phyloP scores from a whole-genome alignment of 2,113 vertebrate genomes.

The Alligator mississippiensis region DNA sequence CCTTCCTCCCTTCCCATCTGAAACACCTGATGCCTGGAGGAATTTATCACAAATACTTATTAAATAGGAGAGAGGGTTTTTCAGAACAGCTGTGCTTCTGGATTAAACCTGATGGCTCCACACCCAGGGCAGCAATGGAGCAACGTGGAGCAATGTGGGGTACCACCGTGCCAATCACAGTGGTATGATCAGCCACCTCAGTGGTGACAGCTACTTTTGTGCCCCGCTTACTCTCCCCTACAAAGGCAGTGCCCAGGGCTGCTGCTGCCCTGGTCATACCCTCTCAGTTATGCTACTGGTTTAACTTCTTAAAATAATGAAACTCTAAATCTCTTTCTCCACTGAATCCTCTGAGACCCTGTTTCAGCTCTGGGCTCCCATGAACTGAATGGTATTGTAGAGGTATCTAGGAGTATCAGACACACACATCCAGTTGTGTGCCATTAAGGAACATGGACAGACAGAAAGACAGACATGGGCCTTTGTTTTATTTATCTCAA shows the following conservation, averaged over 20 bases:
- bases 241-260: neutral
- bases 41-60: accelerated
- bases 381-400: neutral
- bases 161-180: too few relatives aligned
- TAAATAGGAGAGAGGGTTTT: accelerated
- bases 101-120: neutral
- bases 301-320: neutral
- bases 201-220: too few relatives aligned
- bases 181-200: too few relatives aligned
- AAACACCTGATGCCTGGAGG: neutral
- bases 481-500: too few relatives aligned
- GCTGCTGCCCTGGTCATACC: neutral
- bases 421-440: neutral
- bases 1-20: neutral
- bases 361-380: neutral
- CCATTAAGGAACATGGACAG: neutral
- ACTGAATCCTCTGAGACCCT: neutral
- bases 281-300: accelerated
- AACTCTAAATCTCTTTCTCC: neutral
- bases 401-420: neutral
- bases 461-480: neutral
- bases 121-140: too few relatives aligned
- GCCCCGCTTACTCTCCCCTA: too few relatives aligned
- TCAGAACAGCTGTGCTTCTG: neutral
- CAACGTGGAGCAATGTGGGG: too few relatives aligned